These are phyloP conservation scores for Poeciliopsis infans DNA, from an alignment of 2,797 vertebrate species.

Conservation along the genomic window DNA sequence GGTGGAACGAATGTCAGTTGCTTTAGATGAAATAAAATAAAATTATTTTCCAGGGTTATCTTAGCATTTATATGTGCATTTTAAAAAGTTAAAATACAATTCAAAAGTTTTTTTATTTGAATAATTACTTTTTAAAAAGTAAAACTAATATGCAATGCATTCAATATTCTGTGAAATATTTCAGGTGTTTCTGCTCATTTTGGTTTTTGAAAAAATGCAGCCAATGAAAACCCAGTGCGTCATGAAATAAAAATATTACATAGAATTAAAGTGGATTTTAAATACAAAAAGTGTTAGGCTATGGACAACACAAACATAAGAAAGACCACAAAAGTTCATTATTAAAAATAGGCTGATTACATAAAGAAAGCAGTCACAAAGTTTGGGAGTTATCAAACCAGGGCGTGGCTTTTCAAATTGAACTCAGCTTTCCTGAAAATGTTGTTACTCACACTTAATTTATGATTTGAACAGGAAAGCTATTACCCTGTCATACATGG, in stretches of 20 bases:
- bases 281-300: not conserved
- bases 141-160: not conserved
- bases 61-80: not conserved
- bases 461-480: not conserved
- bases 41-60: not conserved
- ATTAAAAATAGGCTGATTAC: not conserved
- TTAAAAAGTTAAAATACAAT: not conserved
- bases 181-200: not conserved
- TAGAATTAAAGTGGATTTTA: not conserved
- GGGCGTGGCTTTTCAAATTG: not conserved
- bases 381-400: not conserved
- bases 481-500: not conserved
- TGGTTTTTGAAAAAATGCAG: not conserved
- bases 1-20: slow-evolving; percentile 38
- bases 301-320: not conserved
- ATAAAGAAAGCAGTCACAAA: not conserved
- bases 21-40: not conserved
- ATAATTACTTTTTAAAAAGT: not conserved
- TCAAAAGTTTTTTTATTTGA: not conserved
- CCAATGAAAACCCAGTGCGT: not conserved
- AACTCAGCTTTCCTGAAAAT: not conserved
- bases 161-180: not conserved
- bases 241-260: not conserved
- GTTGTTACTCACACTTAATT: not conserved
- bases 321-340: not conserved